Percentiles rank a stretch among this genome's conserved stretches.
Conservation (phyloP, 2,797 vertebrate species). For the Chromis chromis region DNA sequence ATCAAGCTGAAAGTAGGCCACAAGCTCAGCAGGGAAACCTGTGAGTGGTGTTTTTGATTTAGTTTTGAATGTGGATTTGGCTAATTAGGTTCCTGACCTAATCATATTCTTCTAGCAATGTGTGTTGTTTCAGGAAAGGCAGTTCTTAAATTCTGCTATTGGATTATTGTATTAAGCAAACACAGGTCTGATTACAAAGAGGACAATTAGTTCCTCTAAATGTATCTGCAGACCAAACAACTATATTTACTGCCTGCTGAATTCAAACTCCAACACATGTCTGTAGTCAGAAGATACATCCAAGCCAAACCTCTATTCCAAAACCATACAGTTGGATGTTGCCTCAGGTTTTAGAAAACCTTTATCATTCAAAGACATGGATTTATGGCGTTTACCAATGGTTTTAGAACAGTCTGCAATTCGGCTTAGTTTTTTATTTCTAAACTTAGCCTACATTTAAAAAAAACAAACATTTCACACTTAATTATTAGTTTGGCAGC, state of each 20-base stretch:
- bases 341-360: background rate
- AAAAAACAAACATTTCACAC: too few species aligned
- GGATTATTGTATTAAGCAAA: background rate
- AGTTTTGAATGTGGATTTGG: too few species aligned
- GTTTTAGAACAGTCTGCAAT: background rate
- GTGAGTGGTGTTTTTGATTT: constrained; percentile 16
- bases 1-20: constrained; percentile 8
- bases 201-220: background rate
- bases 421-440: background rate
- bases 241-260: background rate
- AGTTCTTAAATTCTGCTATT: background rate
- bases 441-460: too few species aligned
- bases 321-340: background rate
- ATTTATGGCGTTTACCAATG: too few species aligned
- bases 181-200: background rate
- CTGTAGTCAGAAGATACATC: background rate
- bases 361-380: too few species aligned
- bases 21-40: constrained; percentile 1
- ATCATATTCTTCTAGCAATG: background rate
- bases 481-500: too few species aligned
- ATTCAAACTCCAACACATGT: background rate
- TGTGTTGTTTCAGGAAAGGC: background rate
- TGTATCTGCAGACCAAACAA: background rate
- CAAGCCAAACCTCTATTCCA: constrained; percentile 1
- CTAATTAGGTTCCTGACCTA: too few species aligned